Evolutionary conservation across 2,888 invertebrate species (phyloP), one percentile per base, ranked within the genome.

Genomic region (Sesia apiformis): DNA sequence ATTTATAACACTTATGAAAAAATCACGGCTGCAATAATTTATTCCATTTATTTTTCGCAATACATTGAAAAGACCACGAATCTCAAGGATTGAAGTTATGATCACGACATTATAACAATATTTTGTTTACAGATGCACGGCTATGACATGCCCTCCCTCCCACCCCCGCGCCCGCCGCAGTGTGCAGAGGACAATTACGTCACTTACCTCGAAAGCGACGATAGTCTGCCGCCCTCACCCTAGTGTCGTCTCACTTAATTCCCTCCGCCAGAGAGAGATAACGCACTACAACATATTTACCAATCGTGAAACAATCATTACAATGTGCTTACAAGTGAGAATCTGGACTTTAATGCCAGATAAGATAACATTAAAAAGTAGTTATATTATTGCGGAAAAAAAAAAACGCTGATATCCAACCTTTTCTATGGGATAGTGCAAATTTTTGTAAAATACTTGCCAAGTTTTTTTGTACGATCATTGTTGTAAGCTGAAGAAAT

Each of bases 161-260:
- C 91, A 5, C 90, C 91, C 41, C 92, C 92, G 55, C 91, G 92
- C 60, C 91, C 91, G 40, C 92, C 92, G 0, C 95, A 95, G 82
- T 94, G 94, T 38, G 75, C 72, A 3, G 88, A 88, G 52, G 95
- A 97, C 87, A 96, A 96, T 81, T 97, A 96, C 90, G 97, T 97
- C 63, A 97, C 97, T 58, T 97, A 96, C 90, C 93, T 97, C 69
- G 97, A 97, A 84, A 96, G 96, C 83, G 97, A 97, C 89, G 94
- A 94, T 76, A 93, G 93, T 75, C 90, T 94, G 66, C 93, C 93
- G 53, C 93, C 93, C 64, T 94, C 94, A 70, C 94, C 94, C 91
- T 94, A 94, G 87, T 88, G 88, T 64, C 78, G 84, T 60, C 81
- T 88, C 59, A 65, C 79, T 4, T 86, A 84, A 74, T 23, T 8